phyloP scores from a whole-genome alignment of 2,113 vertebrate genomes.

The Mustela nigripes region DNA sequence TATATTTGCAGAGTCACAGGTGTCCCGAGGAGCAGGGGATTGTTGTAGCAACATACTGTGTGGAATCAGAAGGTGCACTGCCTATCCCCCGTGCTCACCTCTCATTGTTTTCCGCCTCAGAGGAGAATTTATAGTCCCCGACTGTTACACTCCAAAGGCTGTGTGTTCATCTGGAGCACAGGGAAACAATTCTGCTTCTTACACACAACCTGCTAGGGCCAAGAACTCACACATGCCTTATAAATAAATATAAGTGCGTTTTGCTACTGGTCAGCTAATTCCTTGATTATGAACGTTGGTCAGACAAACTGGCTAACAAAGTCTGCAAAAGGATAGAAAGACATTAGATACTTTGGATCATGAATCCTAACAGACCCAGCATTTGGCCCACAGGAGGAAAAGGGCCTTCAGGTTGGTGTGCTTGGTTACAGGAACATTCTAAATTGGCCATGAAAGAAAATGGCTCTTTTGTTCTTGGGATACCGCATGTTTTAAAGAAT shows the following conservation, averaged over 20 bases:
- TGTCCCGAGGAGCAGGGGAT: accelerated
- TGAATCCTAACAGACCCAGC: neutral
- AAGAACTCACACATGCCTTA: neutral
- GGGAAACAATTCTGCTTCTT: neutral
- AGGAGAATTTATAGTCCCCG: neutral
- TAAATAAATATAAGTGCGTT: neutral
- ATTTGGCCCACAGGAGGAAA: neutral
- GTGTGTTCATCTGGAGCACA: neutral
- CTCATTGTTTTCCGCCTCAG: neutral
- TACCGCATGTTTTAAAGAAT: neutral
- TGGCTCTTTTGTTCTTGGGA: neutral
- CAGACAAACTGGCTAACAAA: neutral
- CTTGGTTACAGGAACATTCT: neutral
- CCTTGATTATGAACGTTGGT: neutral
- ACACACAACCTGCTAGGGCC: neutral
- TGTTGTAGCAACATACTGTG: neutral
- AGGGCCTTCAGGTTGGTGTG: neutral
- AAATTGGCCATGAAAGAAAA: neutral
- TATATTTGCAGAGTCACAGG: neutral
- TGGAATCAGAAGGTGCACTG: neutral
- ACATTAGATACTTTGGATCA: neutral
- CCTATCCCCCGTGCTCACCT: neutral
- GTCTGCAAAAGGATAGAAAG: neutral
- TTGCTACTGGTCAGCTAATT: neutral
- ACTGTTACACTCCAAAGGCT: neutral